Conservation (phyloP, 2,888 invertebrate species). For the Dryadula phaetusa region DNA sequence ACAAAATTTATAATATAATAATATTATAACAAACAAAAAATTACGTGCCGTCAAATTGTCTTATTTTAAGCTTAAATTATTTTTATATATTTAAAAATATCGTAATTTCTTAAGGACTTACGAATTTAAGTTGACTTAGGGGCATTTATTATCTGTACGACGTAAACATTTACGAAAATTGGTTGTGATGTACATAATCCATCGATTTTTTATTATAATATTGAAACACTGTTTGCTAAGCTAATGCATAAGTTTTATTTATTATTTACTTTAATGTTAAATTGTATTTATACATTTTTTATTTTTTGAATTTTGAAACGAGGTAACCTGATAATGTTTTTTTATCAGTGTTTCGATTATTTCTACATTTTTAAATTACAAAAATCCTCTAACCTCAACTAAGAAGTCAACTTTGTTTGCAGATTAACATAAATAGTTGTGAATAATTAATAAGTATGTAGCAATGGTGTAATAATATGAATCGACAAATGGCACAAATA, state of each 20-base stretch:
- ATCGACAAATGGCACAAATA: background rate
- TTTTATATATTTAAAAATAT: background rate
- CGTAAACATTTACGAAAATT: constrained; percentile 29
- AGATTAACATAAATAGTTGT: background rate
- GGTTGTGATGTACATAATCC: constrained; percentile 41
- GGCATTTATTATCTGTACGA: background rate
- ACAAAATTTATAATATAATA: background rate
- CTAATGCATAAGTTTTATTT: constrained; percentile 7
- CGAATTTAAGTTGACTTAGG: background rate
- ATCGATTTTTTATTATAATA: constrained; percentile 27
- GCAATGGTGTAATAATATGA: background rate
- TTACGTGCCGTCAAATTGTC: background rate
- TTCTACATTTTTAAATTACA: background rate
- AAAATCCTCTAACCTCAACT: background rate
- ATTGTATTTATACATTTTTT: constrained; percentile 2
- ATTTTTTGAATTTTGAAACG: background rate
- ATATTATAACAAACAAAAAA: background rate
- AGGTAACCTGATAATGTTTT: too few relatives aligned
- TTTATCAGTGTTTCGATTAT: background rate
- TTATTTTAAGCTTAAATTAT: background rate
- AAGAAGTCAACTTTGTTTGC: background rate
- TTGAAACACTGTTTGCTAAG: background rate
- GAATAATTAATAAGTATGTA: constrained; percentile 8
- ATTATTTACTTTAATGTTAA: background rate
- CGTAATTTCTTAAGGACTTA: background rate